Base-by-base conservation (phyloP, 2,797 vertebrate genomes). In the Lepidocolaptes lacrymiger region DNA sequence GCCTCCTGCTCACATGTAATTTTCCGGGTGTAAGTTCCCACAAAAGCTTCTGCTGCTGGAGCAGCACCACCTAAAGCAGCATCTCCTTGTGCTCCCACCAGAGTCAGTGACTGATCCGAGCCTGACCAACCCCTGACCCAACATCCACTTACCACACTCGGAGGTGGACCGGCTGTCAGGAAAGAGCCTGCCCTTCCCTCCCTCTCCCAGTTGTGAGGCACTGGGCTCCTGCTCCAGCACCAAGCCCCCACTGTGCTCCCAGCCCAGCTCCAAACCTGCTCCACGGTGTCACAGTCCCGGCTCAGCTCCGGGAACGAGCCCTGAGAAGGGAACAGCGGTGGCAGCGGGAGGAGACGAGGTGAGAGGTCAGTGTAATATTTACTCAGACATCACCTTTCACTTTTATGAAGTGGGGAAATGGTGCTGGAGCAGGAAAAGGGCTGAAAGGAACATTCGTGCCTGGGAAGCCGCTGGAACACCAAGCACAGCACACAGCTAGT, bases 321-420 rank as follows among this genome's bases (percentile, higher is more conserved):
- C 61, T 3, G 43, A 32, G 81, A 67, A 64, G 41, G 32, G 56
- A 54, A 71, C 82, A 76, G 77, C 71, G 20, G 76, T 9, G 0
- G n/a, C 28, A 3, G 64, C 1, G 0, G 73, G 89, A 87, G 95
- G 86, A 67, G 73, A 63, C 0, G 74, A 93, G 97, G 97, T 96
- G 97, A 97, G 94, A 97, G 97, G 97, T 96, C 98, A 97, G 84
- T 4, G 85, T 89, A 97, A 97, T 98, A 98, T 98, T 98, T 97
- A 98, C 95, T 96, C 97, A 95, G 96, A 88, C 26, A 4, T 92
- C 97, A 96, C 95, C 96, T 98, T 97, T 98, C 95, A 59, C 97
- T 98, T 97, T 98, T 76, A 91, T 58, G 34, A 84, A 95, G 92
- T 56, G 24, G 76, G 78, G 97, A 97, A 97, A 85, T 0, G 7